Conservation (phyloP, 1,140 invertebrate species). For the Lethocerus indicus region DNA sequence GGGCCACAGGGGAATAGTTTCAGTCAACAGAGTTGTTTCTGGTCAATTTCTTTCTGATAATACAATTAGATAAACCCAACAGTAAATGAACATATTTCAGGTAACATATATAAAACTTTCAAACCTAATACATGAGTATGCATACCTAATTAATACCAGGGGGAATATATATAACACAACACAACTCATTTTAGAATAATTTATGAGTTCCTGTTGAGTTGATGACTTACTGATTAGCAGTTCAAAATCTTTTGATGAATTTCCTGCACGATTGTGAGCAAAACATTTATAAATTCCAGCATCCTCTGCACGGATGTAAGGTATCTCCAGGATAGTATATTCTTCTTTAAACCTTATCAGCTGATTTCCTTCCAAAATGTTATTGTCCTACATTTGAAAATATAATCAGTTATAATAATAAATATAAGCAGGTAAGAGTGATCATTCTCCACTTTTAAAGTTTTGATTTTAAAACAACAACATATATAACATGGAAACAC, state of each 20-base stretch:
- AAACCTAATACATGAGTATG: neutral
- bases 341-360: neutral
- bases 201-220: neutral
- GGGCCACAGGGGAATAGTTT: too few relatives aligned
- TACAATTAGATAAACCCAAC: neutral
- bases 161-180: neutral
- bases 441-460: neutral
- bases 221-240: slow-evolving; percentile 4
- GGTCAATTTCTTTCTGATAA: too few relatives aligned
- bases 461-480: neutral
- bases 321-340: neutral
- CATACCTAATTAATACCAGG: neutral
- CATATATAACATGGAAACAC: neutral
- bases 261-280: slow-evolving; percentile 3
- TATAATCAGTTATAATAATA: neutral
- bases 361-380: neutral
- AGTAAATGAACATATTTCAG: neutral
- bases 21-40: too few relatives aligned
- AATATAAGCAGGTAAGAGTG: neutral
- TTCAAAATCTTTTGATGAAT: neutral
- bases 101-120: neutral
- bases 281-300: slow-evolving; percentile 4
- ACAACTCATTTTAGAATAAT: neutral
- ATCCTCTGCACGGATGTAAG: neutral
- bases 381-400: slow-evolving; percentile 1